Evolutionary conservation across 2,888 invertebrate species (phyloP), one percentile per base, ranked within the genome.

Genomic region (Timema podura): DNA sequence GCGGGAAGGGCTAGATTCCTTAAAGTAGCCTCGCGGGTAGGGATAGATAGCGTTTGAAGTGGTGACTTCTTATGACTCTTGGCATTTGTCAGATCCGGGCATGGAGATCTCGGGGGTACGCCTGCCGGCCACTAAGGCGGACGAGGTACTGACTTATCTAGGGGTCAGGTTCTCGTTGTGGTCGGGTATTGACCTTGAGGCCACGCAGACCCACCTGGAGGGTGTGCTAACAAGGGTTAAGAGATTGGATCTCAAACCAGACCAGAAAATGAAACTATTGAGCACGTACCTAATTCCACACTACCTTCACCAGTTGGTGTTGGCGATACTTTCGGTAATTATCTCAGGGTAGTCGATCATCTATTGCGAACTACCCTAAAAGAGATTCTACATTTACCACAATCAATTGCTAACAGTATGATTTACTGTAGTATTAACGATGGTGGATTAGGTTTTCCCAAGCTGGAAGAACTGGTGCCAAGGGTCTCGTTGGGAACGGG

Each of bases 371-470:
- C 54, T n/a, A 1, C 61, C 15, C 11, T 70, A 0, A 73, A 70
- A 30, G 48, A n/a, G 0, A 57, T 70, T 1, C 8, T 72, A 44
- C 78, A 79, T 74, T 72, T 80, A 67, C 77, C 77, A 49, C 75
- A 75, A 65, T 72, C 71, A 0, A 74, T 74, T 0, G 1, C 67
- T 8, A 45, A 77, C 48, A 75, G 76, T 7, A 51, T 79, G 10
- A 10, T 80, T 0, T 76, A 78, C 71, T 74, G 76, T 68, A 71
- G 75, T 65, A 77, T 75, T 75, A 66, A 73, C 71, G 78, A 79
- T 73, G 78, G 79, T 59, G 77, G 78, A 73, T 73, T 79, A 73
- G 78, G 78, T 48, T 68, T 79, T 45, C 77, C 77, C 49, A 76
- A 74, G 68, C 71, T 79, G 45, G 76, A 77, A 69, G 68, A 65